phyloP scores from a whole-genome alignment of 2,113 vertebrate genomes.

The Dromaius novaehollandiae region DNA sequence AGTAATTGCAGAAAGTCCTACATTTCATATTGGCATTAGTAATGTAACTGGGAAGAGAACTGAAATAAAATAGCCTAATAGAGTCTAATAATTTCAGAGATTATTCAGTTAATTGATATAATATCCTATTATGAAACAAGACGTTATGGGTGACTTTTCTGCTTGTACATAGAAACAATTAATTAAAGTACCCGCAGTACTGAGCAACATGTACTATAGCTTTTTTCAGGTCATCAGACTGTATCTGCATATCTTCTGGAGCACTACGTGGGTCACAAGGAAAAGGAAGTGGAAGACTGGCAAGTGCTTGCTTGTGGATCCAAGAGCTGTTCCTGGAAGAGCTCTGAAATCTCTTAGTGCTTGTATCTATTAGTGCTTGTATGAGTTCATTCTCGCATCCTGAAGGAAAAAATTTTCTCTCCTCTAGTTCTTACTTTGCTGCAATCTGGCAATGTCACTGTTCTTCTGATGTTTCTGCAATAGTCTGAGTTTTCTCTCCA shows the following conservation, averaged over 20 bases:
- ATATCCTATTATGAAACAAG: not conserved
- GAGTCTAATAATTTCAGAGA: not conserved
- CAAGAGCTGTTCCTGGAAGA: not conserved
- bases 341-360: not conserved
- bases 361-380: not conserved
- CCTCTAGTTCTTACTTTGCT: not conserved
- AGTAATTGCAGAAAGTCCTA: not conserved
- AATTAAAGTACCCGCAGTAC: not conserved
- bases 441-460: not conserved
- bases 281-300: not conserved
- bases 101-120: not conserved
- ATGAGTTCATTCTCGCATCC: fast-evolving
- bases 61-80: not conserved
- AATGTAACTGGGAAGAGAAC: not conserved
- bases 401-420: not conserved
- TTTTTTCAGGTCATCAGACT: not conserved
- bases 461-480: not conserved
- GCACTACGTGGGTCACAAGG: not conserved
- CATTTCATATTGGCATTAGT: not conserved
- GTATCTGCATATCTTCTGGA: not conserved
- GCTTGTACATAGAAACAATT: not conserved
- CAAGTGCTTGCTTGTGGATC: not conserved
- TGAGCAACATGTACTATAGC: not conserved
- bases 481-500: constrained; percentile 12
- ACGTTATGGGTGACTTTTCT: not conserved